Base-by-base conservation (phyloP, 2,113 vertebrate species). In the Rallus limicola region DNA sequence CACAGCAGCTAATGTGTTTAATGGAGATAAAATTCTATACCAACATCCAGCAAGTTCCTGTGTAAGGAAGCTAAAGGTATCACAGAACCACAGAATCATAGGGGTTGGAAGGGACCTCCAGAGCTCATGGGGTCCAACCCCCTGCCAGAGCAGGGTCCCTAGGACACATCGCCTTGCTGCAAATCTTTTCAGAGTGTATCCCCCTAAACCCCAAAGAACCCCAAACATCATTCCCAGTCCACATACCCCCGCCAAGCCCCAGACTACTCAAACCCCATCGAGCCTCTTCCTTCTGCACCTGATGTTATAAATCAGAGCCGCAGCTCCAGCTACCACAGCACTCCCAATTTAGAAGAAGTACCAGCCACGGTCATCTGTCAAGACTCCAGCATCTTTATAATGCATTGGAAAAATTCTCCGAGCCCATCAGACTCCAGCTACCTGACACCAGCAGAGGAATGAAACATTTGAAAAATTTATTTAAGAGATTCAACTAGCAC, bases 111-210 rank as follows among this genome's bases (percentile, higher is more conserved):
- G 17, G 44, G 17, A 46, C 44, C 44, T 46, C 44, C 44, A 46
- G 17, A 46, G 17, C 44, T 19, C 44, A 46, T 46, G 7, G 44
- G 44, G 44, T 46, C 17, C 44, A 46, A 46, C 44, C 44, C 44
- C 44, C 17, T 46, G 44, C 44, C 44, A 19, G 18, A 46, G 44
- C 44, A 46, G 44, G 44, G 44, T 46, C 44, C 44, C 44, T 46
- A 46, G 44, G 44, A 46, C 44, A 46, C 44, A 19, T 46, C 34
- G 29, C 28, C 6, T 34, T 31, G 29, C 48, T 8, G 42, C 77
- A 48, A 19, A 13, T 3, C 63, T 28, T 50, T 6, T 46, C 52
- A 36, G n/a, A 0, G 5, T 3, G 0, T 65, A 72, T 36, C 6
- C 20, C 13, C 34, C 74, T 24, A 34, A 15, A 11, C 9, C 52